These are phyloP conservation scores for Pristionchus exspectatus DNA, from an alignment of 2,888 invertebrate genomes.

Conservation along the genomic window DNA sequence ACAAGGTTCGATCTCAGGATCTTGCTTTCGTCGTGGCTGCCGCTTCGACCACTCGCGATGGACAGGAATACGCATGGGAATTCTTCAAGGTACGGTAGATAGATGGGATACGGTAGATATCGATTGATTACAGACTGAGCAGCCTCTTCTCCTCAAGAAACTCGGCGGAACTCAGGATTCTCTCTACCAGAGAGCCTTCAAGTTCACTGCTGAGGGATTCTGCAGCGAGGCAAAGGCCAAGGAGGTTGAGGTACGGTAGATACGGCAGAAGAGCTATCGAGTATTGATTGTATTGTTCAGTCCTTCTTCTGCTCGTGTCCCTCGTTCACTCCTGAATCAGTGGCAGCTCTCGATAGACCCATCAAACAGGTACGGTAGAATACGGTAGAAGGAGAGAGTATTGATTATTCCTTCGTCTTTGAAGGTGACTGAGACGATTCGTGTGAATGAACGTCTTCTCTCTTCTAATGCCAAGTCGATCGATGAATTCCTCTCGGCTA, in stretches of 20 bases:
- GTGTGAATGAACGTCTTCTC: conserved; percentile 63
- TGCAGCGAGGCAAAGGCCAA: conserved; percentile 61
- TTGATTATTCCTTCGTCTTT: neutral
- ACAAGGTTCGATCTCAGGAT: conserved; percentile 76
- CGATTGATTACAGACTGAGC: conserved; percentile 58
- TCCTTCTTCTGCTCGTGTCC: conserved; percentile 59
- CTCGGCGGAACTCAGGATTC: conserved; percentile 72
- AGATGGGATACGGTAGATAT: neutral
- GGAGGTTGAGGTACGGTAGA: conserved; percentile 62
- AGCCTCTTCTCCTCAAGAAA: conserved; percentile 68
- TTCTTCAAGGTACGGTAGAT: conserved; percentile 68
- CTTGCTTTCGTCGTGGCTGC: conserved; percentile 65
- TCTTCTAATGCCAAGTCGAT: conserved; percentile 61
- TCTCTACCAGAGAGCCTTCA: conserved; percentile 71
- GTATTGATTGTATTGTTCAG: conserved; percentile 24
- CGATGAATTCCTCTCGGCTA: conserved; percentile 58
- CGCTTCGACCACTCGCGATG: conserved; percentile 57
- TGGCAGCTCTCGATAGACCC: conserved; percentile 71
- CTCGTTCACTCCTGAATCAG: conserved; percentile 60
- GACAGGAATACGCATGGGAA: conserved; percentile 71
- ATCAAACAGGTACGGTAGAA: conserved; percentile 67
- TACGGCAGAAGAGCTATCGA: neutral
- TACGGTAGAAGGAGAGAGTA: neutral
- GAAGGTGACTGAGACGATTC: conserved; percentile 65
- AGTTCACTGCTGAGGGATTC: conserved; percentile 57